Evolutionary conservation across 2,888 invertebrate species (phyloP).

Genomic region (Zootermopsis nevadensis): DNA sequence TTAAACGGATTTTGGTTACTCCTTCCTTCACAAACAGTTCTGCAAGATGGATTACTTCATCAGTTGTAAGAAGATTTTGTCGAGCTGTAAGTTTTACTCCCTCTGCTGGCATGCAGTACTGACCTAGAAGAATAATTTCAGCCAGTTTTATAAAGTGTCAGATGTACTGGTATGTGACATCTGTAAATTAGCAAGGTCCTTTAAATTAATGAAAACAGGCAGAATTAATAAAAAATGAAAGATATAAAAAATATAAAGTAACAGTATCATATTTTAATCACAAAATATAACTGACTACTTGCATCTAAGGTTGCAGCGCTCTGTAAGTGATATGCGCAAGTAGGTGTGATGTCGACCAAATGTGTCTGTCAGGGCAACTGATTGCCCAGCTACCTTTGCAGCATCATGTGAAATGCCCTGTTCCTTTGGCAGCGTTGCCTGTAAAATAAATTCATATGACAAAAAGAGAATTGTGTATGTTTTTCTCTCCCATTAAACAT

Average conservation of each 20-base stretch:
- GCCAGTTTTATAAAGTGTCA: neutral
- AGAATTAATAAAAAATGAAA: neutral
- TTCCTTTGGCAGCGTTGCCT: slow-evolving; percentile 10
- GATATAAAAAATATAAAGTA: neutral
- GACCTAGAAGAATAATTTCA: slow-evolving; percentile 69
- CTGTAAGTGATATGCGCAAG: slow-evolving; percentile 94
- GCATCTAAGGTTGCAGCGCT: slow-evolving; percentile 97
- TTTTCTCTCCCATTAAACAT: too few species aligned
- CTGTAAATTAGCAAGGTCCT: neutral
- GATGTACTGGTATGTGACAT: neutral
- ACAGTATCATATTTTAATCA: neutral
- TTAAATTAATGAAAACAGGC: neutral
- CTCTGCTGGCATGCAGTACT: slow-evolving; percentile 98
- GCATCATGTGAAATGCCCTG: neutral
- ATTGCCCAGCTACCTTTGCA: neutral
- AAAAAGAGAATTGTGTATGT: too few species aligned
- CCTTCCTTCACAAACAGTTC: slow-evolving; percentile 89
- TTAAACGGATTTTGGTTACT: slow-evolving; percentile 91
- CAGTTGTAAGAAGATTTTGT: slow-evolving; percentile 77
- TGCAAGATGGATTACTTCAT: slow-evolving; percentile 84
- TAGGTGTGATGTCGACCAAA: slow-evolving; percentile 93
- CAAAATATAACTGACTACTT: slow-evolving; percentile 64
- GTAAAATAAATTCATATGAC: neutral
- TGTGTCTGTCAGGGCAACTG: slow-evolving; percentile 75
- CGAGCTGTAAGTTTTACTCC: slow-evolving; percentile 88